Conservation (phyloP, 2,888 invertebrate genomes). For the Agrochola lychnidis region DNA sequence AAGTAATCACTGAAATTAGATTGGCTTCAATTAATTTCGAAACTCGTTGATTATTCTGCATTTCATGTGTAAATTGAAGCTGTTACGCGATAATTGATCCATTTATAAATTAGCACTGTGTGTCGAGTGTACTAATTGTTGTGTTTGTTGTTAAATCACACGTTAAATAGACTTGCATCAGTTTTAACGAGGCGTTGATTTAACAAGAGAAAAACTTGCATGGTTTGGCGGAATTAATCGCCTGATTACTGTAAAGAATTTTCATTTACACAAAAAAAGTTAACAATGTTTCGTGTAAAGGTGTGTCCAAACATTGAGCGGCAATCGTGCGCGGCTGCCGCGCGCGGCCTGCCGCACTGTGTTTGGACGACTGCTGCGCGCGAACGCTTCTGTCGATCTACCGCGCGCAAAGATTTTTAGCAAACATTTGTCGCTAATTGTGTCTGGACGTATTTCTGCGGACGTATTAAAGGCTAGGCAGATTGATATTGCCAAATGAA, state of each 20-base stretch:
- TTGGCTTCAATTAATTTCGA: constrained; percentile 11
- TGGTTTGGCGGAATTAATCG: constrained; percentile 7
- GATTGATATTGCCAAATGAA: too few species aligned
- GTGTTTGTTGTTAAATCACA: constrained; percentile 36
- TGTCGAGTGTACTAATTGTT: constrained; percentile 23
- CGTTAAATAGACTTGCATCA: constrained; percentile 37
- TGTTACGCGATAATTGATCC: constrained; percentile 36
- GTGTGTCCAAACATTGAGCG: too few species aligned
- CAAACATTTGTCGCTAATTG: too few species aligned
- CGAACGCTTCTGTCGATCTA: too few species aligned
- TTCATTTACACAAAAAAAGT: background rate
- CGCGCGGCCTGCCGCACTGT: too few species aligned
- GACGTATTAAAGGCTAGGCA: too few species aligned
- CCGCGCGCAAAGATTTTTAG: too few species aligned
- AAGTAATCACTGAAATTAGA: constrained; percentile 7
- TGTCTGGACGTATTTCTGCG: too few species aligned
- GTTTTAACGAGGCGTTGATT: constrained; percentile 4
- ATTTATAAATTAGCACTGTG: constrained; percentile 38
- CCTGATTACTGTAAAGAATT: background rate
- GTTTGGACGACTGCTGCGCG: too few species aligned
- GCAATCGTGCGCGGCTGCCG: too few species aligned
- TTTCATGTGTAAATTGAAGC: constrained; percentile 35
- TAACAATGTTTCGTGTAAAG: background rate
- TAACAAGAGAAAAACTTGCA: constrained; percentile 25
- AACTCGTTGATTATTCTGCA: constrained; percentile 37